phyloP scores from a whole-genome alignment of 2,888 invertebrate genomes.

The Drosophila yooni region DNA sequence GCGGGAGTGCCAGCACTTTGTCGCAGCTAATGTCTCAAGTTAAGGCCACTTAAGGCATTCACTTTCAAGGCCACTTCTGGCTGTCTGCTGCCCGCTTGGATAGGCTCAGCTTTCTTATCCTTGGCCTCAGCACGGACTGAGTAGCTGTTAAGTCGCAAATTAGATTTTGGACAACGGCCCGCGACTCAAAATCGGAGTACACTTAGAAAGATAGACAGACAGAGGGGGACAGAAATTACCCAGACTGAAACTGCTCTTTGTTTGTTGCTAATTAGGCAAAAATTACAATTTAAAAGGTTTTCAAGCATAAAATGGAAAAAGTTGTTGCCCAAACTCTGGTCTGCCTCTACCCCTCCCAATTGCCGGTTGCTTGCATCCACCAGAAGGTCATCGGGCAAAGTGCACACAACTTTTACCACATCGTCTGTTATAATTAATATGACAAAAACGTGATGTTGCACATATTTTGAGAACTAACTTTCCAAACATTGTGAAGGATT shows the following conservation, averaged over 20 bases:
- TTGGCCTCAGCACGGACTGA: slow-evolving; percentile 51
- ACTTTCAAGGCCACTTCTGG: slow-evolving; percentile 46
- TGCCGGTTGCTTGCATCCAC: slow-evolving; percentile 20
- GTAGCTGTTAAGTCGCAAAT: slow-evolving; percentile 72
- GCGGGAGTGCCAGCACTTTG: slow-evolving; percentile 56
- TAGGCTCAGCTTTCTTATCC: slow-evolving; percentile 54
- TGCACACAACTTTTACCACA: slow-evolving; percentile 66
- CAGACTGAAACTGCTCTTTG: slow-evolving; percentile 45
- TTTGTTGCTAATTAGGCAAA: slow-evolving; percentile 82
- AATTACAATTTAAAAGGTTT: slow-evolving; percentile 78
- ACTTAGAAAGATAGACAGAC: slow-evolving; percentile 10
- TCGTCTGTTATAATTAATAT: slow-evolving; percentile 53
- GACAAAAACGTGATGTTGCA: slow-evolving; percentile 48
- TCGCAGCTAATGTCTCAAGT: slow-evolving; percentile 64
- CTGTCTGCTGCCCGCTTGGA: slow-evolving; percentile 3
- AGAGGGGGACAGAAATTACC: background rate
- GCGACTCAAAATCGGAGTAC: slow-evolving; percentile 36
- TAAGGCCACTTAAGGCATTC: slow-evolving; percentile 64
- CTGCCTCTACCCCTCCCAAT: slow-evolving; percentile 33
- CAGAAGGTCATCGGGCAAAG: slow-evolving; percentile 56
- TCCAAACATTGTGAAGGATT: background rate
- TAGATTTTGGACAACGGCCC: slow-evolving; percentile 65
- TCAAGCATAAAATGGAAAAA: slow-evolving; percentile 83
- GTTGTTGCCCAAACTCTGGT: slow-evolving; percentile 54
- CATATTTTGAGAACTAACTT: slow-evolving; percentile 19